A percentile compares a stretch with the other conserved stretches of the same genome.
These are phyloP conservation scores for Echeneis naucrates DNA, from an alignment of 2,797 vertebrate genomes.

Conservation along the genomic window DNA sequence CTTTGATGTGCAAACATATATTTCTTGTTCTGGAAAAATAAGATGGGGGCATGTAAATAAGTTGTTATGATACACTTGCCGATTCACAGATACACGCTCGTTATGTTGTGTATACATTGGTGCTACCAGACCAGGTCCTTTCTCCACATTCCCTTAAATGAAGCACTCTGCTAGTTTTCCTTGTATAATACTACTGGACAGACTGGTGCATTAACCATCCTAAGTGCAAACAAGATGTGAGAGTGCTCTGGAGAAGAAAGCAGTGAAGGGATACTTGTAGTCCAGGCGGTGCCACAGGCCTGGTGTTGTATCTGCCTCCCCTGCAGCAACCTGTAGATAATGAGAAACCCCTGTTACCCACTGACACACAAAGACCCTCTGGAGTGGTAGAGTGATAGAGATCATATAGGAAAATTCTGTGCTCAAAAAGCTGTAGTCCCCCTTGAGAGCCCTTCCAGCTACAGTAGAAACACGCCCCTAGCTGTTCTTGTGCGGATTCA, in stretches of 20 bases:
- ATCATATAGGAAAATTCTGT: slow-evolving; percentile 52
- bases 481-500: slow-evolving; percentile 8
- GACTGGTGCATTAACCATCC: slow-evolving; percentile 40
- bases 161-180: slow-evolving; percentile 20
- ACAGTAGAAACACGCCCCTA: slow-evolving; percentile 24
- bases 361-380: slow-evolving; percentile 51
- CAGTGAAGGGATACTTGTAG: slow-evolving; percentile 73
- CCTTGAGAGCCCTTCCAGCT: slow-evolving; percentile 4
- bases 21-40: background rate
- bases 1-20: background rate
- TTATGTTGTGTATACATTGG: too few species aligned
- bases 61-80: background rate
- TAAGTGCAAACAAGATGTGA: slow-evolving; percentile 41
- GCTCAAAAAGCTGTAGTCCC: slow-evolving; percentile 42
- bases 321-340: slow-evolving; percentile 59
- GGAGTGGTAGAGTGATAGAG: too few species aligned
- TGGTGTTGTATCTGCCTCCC: slow-evolving; percentile 59
- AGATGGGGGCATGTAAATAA: background rate
- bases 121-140: background rate
- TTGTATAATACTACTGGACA: slow-evolving; percentile 28
- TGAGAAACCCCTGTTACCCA: slow-evolving; percentile 62
- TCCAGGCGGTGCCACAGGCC: slow-evolving; percentile 69
- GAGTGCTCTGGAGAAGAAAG: slow-evolving; percentile 41
- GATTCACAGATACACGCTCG: background rate
- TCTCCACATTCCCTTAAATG: slow-evolving; percentile 31